Conservation (phyloP, 2,797 vertebrate species). For the Megalops cyprinoides region DNA sequence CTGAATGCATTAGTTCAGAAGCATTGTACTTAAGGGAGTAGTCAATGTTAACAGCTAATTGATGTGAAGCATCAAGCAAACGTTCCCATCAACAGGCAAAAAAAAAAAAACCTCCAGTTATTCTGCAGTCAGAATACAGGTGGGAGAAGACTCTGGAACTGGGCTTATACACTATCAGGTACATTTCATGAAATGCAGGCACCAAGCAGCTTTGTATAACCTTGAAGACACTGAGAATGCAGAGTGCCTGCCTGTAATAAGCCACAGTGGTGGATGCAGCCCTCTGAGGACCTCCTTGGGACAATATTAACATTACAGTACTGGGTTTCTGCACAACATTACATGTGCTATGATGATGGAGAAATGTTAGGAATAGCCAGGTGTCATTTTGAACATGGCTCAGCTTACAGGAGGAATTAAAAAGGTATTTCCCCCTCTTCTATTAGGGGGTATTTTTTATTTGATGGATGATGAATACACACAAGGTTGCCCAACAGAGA, state of each 20-base stretch:
- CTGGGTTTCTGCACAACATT: background rate
- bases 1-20: background rate
- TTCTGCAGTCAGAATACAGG: background rate
- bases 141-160: background rate
- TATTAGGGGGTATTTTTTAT: too few relatives aligned
- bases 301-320: background rate
- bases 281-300: background rate
- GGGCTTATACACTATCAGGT: background rate
- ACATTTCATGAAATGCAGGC: background rate
- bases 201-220: background rate
- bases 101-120: background rate
- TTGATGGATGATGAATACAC: background rate
- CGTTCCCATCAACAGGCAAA: background rate
- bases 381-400: background rate
- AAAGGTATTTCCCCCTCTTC: background rate
- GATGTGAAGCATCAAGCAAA: background rate
- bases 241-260: background rate
- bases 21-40: background rate
- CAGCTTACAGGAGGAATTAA: background rate
- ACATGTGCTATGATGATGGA: background rate
- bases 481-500: too few relatives aligned
- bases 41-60: background rate
- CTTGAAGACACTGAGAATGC: background rate
- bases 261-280: background rate
- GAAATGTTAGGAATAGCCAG: background rate